Percentiles rank a stretch among this genome's conserved stretches.
Evolutionary conservation across 2,797 vertebrate species (phyloP).

Genomic region (Ambastaia sidthimunki): DNA sequence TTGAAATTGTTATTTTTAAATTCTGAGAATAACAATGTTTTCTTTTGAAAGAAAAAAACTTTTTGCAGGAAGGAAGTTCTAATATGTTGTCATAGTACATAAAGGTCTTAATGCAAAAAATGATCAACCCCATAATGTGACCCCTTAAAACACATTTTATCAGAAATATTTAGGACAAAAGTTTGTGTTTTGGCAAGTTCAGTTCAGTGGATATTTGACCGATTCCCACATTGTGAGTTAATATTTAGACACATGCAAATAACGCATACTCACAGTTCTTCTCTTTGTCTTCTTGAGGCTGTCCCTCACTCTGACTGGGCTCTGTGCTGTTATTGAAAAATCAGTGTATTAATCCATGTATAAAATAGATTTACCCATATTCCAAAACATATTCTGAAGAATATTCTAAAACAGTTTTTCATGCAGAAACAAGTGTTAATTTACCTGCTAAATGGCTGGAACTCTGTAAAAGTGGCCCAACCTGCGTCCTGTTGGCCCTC

Average conservation of each 20-base stretch:
- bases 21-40: no score
- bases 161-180: no score
- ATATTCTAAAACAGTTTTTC: background rate
- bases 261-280: slow-evolving; percentile 45
- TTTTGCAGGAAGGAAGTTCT: no score
- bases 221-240: background rate
- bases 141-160: no score
- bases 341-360: background rate
- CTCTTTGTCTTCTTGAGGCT: slow-evolving; percentile 41
- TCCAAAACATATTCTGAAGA: background rate
- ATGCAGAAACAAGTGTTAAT: no score
- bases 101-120: no score
- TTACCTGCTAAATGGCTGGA: slow-evolving; percentile 92
- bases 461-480: slow-evolving; percentile 93
- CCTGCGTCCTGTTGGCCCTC: slow-evolving; percentile 77
- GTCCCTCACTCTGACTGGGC: slow-evolving; percentile 71
- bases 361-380: background rate
- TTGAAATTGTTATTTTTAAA: no score
- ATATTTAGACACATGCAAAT: slow-evolving; percentile 49
- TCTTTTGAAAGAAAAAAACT: no score
- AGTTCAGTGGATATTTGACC: background rate
- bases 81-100: no score
- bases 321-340: slow-evolving; percentile 78
- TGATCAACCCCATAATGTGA: no score
- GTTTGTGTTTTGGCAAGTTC: background rate